These are phyloP conservation scores for Iguana delicatissima DNA, from an alignment of 2,797 vertebrate species.

Conservation along the genomic window DNA sequence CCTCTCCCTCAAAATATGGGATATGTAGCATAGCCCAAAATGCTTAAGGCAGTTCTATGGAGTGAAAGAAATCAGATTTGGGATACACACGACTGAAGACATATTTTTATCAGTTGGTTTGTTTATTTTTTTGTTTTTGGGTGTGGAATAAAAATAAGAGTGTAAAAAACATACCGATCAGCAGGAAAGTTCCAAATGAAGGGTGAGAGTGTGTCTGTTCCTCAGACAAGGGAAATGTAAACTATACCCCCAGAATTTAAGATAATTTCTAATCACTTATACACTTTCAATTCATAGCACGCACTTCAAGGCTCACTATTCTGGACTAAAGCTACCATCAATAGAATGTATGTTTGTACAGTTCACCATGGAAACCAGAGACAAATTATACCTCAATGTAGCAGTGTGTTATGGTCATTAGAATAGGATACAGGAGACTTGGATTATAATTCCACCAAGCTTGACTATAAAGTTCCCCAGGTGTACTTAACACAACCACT, in stretches of 20 bases:
- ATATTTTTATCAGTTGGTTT: background rate
- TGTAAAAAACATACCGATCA: no score
- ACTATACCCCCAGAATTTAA: background rate
- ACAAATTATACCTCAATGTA: background rate
- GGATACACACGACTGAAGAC: background rate
- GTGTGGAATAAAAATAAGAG: no score
- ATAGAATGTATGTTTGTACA: background rate
- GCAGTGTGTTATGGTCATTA: background rate
- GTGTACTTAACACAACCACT: background rate
- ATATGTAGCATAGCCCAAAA: background rate
- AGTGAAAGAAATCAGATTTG: background rate
- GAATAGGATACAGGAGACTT: background rate
- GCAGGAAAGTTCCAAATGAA: background rate
- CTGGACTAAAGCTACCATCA: background rate
- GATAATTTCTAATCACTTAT: background rate
- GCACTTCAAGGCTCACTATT: background rate
- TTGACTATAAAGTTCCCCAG: background rate
- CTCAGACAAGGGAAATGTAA: background rate
- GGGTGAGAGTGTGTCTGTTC: background rate
- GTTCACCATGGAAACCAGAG: background rate
- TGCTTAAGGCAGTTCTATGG: background rate
- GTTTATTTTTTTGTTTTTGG: no score
- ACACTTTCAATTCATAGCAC: background rate
- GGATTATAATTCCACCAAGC: background rate
- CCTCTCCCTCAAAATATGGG: background rate